Evolutionary conservation across 2,113 vertebrate genomes (phyloP), one percentile per base, ranked within the genome.

Genomic region (Channa maculata): DNA sequence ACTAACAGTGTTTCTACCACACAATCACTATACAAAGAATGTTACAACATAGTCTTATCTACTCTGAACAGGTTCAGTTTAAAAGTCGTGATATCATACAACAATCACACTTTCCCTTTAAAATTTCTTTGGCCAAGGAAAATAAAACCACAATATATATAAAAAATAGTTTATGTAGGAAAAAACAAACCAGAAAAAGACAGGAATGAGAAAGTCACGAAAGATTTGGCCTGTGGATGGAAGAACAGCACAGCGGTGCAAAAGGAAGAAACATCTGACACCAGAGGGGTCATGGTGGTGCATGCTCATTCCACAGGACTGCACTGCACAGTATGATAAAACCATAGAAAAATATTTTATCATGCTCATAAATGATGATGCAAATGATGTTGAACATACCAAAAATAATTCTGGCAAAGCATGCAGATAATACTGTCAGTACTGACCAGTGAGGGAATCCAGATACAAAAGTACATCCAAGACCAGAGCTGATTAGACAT

Each of bases 41-140:
- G 58, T 79, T 65, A 71, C 83, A 71, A 88, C 76, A 72, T 82
- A 53, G 58, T 74, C 75, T 83, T 53, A 76, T 88, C 84, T 88
- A 88, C 73, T 82, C 79, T 44, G 53, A 80, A 89, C 62, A 67
- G 63, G 75, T 72, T 70, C 54, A 79, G 45, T 64, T 60, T 34
- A 8, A 63, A 53, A 59, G 60, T 58, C 3, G 62, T 77, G 80
- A 75, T 69, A 77, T 78, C 34, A 69, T 74, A 88, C 82, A 82
- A 72, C 72, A 79, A 73, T 70, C 74, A 89, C 86, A 87, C 65
- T 84, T 91, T 92, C 82, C 87, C 85, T 91, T 90, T 77, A 72
- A 65, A 89, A 87, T 86, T 51, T 88, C 91, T 93, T 93, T 92
- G 91, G 90, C 83, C 85, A 84, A 91, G 74, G 65, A 88, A 91